Conservation (phyloP, 2,113 vertebrate genomes). For the western clawed frog (Xenopus tropicalis) region UCB_Xtro_10.0 CM004449.2:98856001-98856500, state of each 20-base stretch:
- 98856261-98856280: neutral
- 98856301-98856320: neutral
- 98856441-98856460: slow-evolving; percentile 31
- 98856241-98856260: neutral
- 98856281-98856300: neutral
- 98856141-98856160: too few species aligned
- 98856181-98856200: neutral
- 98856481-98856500: slow-evolving; percentile 37
- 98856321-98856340: neutral
- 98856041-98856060: too few species aligned
- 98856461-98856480: slow-evolving; percentile 32
- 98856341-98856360: neutral
- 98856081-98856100: too few species aligned
- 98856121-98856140: too few species aligned
- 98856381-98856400: slow-evolving; percentile 27
- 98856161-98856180: too few species aligned
- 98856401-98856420: slow-evolving; percentile 22
- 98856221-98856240: neutral
- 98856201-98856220: neutral
- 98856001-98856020: too few species aligned
- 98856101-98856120: too few species aligned
- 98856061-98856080: too few species aligned
- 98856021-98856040: too few species aligned
- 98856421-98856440: slow-evolving; percentile 26
- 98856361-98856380: neutral